Base-by-base conservation (phyloP, 1,140 invertebrate genomes). In the Probaryconus sp. region DNA sequence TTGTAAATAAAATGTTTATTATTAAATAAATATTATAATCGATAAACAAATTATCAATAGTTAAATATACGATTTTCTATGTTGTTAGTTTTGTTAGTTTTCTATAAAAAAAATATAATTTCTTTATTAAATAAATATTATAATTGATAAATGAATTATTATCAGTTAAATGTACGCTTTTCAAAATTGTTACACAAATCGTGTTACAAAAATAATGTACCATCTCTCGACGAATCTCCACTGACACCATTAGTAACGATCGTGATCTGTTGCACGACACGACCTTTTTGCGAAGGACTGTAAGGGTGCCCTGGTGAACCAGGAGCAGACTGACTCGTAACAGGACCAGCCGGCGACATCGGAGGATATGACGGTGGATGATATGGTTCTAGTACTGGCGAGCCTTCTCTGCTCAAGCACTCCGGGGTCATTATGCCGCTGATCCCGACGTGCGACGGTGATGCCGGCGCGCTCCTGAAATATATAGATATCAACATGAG, bases 351-450 rank as follows among this genome's bases (percentile, higher is more conserved):
- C 72, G 90, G 84, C 72, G 89, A 85, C 72, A 90, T 83, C 72
- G 89, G 85, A 82, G 86, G 81, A 81, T 87, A 89, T 76, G 86
- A 88, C 74, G 72, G 88, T 53, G 91, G 90, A n/a, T 90, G 86
- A 83, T 89, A 89, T 13, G 90, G 87, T 61, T 91, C 89, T 63
- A 91, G 92, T 45, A 92, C 92, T 1, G 94, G 94, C 1, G 94
- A 94, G 47, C 92, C 92, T 89, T 97, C 95, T 78, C 95, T 89
- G 13, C 95, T 96, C 55, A 97, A 85, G 81, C 93, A 95, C 83
- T 97, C 95, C 1, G 95, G 95, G 3, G 95, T 97, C 82, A 95
- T 95, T 67, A 96, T 87, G 16, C 95, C 95, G 20, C 91, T 92
- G 78, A 93, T 92, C 58, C 93, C 93, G 78, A 97, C 93, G 79